phyloP scores from a whole-genome alignment of 2,888 invertebrate species.

The Conops quadrifasciatus region DNA sequence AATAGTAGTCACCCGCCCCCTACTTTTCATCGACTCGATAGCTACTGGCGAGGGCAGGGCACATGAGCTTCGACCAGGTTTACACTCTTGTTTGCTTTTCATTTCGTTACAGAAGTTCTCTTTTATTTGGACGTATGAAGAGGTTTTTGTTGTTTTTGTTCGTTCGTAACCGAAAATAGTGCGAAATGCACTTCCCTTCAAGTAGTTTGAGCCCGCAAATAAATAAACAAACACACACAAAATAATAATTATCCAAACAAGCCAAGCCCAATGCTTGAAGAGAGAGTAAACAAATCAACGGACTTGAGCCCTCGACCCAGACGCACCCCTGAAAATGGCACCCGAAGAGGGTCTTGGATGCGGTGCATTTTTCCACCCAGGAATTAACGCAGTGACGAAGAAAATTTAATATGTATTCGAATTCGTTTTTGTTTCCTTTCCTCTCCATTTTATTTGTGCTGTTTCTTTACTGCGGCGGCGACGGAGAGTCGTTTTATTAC shows the following conservation, averaged over 20 bases:
- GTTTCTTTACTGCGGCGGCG: neutral
- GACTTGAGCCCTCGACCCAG: conserved; percentile 43
- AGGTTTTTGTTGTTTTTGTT: neutral
- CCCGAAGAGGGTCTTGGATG: too few species aligned
- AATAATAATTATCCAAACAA: neutral
- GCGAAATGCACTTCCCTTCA: conserved; percentile 25
- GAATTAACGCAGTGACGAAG: neutral
- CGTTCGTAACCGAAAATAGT: conserved; percentile 1
- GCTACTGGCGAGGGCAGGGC: too few species aligned
- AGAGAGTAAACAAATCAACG: conserved; percentile 46
- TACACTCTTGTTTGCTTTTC: too few species aligned
- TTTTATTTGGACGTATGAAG: too few species aligned
- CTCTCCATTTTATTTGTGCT: neutral
- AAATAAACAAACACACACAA: neutral
- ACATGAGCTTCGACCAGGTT: too few species aligned
- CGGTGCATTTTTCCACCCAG: too few species aligned
- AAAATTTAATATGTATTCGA: neutral
- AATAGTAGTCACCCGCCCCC: too few species aligned
- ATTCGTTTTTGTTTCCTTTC: neutral
- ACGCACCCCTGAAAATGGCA: neutral
- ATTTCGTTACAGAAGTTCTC: too few species aligned
- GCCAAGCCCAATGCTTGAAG: neutral
- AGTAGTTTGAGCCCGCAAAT: conserved; percentile 9
- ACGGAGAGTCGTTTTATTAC: neutral
- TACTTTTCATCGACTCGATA: too few species aligned